A percentile compares a stretch with the other conserved stretches of the same genome.
These are phyloP conservation scores for Todiramphus chloris DNA, from an alignment of 2,113 vertebrate genomes.

Conservation along the genomic window DNA sequence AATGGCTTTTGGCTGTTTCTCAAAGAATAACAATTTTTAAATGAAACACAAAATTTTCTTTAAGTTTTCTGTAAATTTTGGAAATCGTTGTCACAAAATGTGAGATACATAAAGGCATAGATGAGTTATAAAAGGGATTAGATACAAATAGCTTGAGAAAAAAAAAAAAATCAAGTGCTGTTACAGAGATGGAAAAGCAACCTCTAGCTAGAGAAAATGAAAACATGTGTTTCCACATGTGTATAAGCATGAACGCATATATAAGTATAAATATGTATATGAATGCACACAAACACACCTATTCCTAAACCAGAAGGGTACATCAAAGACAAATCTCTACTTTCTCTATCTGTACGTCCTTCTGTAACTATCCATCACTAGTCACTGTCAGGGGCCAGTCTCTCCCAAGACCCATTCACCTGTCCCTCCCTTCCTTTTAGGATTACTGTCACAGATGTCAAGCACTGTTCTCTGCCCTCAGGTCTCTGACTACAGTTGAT, in stretches of 20 bases:
- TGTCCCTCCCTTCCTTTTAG: neutral
- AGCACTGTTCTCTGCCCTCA: neutral
- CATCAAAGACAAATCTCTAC: neutral
- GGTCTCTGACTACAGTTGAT: neutral
- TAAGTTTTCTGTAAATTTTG: neutral
- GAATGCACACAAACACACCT: neutral
- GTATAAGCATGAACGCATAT: neutral
- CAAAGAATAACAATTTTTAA: neutral
- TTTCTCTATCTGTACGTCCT: neutral
- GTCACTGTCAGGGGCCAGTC: neutral
- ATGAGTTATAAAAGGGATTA: neutral
- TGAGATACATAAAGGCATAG: neutral
- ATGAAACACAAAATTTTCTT: neutral
- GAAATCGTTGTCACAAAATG: neutral
- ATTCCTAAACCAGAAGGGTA: neutral
- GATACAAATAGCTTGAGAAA: neutral
- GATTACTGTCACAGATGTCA: neutral
- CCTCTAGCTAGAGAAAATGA: neutral
- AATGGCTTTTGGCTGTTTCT: neutral
- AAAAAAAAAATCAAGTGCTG: neutral
- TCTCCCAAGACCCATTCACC: neutral
- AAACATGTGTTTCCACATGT: neutral
- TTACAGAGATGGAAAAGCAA: neutral
- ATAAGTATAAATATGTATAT: neutral
- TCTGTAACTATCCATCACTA: neutral